Evolutionary conservation across 2,797 vertebrate genomes (phyloP), one percentile per base, ranked within the genome.

Genomic region (Clamator glandarius): DNA sequence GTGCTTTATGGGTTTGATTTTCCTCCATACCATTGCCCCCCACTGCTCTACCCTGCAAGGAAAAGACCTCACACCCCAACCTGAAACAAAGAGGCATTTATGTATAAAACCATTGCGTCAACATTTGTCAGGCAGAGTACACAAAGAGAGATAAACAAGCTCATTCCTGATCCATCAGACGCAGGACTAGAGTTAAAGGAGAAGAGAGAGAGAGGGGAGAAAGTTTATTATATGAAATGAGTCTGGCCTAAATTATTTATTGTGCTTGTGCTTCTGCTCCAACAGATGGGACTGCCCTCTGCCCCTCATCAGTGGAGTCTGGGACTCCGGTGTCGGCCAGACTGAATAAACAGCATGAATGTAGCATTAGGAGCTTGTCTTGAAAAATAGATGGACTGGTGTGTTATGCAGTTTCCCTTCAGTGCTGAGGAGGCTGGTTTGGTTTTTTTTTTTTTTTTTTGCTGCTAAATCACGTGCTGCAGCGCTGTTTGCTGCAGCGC

Each of bases 1-100:
- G 66, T 91, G 89, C 81, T 92, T 92, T 46, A 55, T 69, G 63
- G 85, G 52, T 36, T 84, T 48, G 90, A 51, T 92, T 92, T 85
- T 36, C n/a, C 31, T 76, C 51, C 2, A 0, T 42, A 4, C 35
- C 6, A 0, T 25, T 42, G 15, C 46, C 17, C 46, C 46, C 57
- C 0, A 0, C 90, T 68, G 44, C 33, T 69, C 36, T 24, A 7
- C 26, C 69, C 72, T 14, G 4, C 39, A 2, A 69, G 73, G 75
- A 57, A 33, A 68, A 83, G 87, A 18, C 73, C 51, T 88, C 91
- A n/a, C 74, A 7, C 15, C 24, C 80, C 83, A 55, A 59, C 13
- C 36, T 46, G 74, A 13, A 59, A 63, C 64, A 92, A 67, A 31
- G 48, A 81, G 63, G 77, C 2, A 4, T 90, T 96, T 85, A 51